phyloP scores from a whole-genome alignment of 2,888 invertebrate species.

The Abrostola tripartita region DNA sequence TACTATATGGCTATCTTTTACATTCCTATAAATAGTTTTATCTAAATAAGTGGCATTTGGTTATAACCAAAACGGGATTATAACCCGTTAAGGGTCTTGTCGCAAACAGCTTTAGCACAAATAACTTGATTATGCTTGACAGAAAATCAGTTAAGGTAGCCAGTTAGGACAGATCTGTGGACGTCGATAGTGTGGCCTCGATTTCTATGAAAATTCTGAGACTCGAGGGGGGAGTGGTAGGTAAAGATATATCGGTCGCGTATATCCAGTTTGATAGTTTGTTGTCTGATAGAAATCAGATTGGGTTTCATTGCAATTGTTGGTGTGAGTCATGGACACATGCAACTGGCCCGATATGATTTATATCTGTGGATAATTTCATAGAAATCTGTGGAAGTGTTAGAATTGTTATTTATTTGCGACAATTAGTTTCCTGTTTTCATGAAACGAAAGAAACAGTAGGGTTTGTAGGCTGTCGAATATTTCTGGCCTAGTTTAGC shows the following conservation, averaged over 20 bases:
- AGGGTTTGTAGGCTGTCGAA: background rate
- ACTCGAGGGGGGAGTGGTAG: conserved; percentile 3
- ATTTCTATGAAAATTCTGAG: conserved; percentile 34
- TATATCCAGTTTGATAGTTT: conserved; percentile 55
- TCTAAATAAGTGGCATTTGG: conserved; percentile 58
- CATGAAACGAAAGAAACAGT: conserved; percentile 12
- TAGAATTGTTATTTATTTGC: conserved; percentile 42
- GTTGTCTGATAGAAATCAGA: conserved; percentile 62
- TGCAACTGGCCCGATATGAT: conserved; percentile 39
- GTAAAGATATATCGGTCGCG: conserved; percentile 12
- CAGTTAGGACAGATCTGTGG: conserved; percentile 40
- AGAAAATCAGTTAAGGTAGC: conserved; percentile 61
- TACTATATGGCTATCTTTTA: conserved; percentile 48
- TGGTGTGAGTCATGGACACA: conserved; percentile 40
- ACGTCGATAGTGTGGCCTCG: conserved; percentile 30
- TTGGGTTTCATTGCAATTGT: conserved; percentile 64
- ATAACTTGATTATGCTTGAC: conserved; percentile 67
- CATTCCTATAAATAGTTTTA: conserved; percentile 54
- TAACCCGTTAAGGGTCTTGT: conserved; percentile 59
- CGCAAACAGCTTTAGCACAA: conserved; percentile 57
- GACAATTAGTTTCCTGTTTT: conserved; percentile 22
- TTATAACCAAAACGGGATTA: conserved; percentile 58
- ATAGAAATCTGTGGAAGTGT: conserved; percentile 34
- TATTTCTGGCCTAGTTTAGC: too few species aligned
- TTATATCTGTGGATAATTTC: conserved; percentile 42